Base-by-base conservation (phyloP, 2,888 invertebrate species). In the Philaethria dido region DNA sequence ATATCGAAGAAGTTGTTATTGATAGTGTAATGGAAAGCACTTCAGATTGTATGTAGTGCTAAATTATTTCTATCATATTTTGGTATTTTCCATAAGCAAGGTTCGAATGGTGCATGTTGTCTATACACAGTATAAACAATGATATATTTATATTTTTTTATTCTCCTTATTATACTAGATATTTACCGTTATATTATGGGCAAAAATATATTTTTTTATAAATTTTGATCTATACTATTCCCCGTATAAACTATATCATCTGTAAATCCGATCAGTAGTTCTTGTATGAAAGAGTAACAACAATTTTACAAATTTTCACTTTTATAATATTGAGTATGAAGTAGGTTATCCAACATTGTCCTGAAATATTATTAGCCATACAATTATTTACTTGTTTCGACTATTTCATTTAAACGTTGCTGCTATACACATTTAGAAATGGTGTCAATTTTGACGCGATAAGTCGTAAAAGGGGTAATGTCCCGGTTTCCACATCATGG, bases 391-490 rank as follows among this genome's bases (percentile, higher is more conserved):
- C 3, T 48, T 22, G 13, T 13, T 42, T 18, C 16, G 18, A 36
- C 18, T 48, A 11, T 42, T 44, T 54, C 20, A 39, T 45, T 59
- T 59, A 14, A 64, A 57, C n/a, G n/a, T 57, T 52, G 45, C 45
- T 62, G 50, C 50, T 48, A 39, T 60, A 48, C 29, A 64, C 47
- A 64, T 52, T 42, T 44, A 36, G 52, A 52, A 67, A 59, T 66
- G 50, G 55, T 69, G 64, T 69, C 67, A 64, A 62, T 64, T 64
- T 64, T 42, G 50, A 59, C 62, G 66, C 57, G 66, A 60, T 52
- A 64, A 64, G 50, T 68, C 64, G 62, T 68, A 65, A 70, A 62
- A 52, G 57, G 65, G 65, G 57, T 65, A 68, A 54, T 70, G 70
- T 36, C 54, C 70, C 33, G 36, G 59, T 65, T 63, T 57, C 11